phyloP scores from a whole-genome alignment of 2,888 invertebrate genomes.

The Callinectes sapidus region DNA sequence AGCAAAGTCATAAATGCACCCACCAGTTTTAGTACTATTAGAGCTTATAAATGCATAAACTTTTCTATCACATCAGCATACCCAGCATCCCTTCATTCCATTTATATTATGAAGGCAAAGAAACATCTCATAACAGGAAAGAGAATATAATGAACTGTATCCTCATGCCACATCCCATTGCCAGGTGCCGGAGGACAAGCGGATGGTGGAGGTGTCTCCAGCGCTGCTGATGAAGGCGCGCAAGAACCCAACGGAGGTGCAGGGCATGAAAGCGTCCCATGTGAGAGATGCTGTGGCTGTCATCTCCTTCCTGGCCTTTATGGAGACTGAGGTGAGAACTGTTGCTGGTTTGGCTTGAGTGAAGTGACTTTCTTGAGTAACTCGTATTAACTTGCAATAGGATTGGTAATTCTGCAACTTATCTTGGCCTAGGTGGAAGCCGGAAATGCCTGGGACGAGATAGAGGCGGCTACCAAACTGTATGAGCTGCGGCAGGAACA shows the following conservation, averaged over 20 bases:
- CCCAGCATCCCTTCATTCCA: too few species aligned
- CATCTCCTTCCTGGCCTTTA: constrained; percentile 88
- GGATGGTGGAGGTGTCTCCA: constrained; percentile 84
- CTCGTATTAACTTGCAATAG: not conserved
- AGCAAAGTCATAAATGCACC: too few species aligned
- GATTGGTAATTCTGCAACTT: not conserved
- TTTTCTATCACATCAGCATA: too few species aligned
- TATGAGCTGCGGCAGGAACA: constrained; percentile 84
- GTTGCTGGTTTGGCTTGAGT: not conserved
- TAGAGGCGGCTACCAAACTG: constrained; percentile 84
- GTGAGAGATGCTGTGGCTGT: constrained; percentile 83
- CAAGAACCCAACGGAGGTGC: constrained; percentile 89
- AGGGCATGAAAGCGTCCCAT: constrained; percentile 76
- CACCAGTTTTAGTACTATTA: too few species aligned
- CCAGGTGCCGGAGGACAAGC: constrained; percentile 80
- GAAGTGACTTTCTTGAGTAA: not conserved
- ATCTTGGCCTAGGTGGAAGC: constrained; percentile 73
- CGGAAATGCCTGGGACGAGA: constrained; percentile 82
- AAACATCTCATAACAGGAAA: not conserved
- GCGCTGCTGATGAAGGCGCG: constrained; percentile 89
- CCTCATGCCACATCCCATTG: not conserved
- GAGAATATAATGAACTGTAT: not conserved
- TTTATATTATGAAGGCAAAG: not conserved
- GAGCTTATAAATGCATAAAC: too few species aligned
- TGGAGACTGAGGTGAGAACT: constrained; percentile 83